Percentiles rank a stretch among this genome's conserved stretches.
phyloP scores from a whole-genome alignment of 1,140 invertebrate genomes.

The Thaumatotibia leucotreta region DNA sequence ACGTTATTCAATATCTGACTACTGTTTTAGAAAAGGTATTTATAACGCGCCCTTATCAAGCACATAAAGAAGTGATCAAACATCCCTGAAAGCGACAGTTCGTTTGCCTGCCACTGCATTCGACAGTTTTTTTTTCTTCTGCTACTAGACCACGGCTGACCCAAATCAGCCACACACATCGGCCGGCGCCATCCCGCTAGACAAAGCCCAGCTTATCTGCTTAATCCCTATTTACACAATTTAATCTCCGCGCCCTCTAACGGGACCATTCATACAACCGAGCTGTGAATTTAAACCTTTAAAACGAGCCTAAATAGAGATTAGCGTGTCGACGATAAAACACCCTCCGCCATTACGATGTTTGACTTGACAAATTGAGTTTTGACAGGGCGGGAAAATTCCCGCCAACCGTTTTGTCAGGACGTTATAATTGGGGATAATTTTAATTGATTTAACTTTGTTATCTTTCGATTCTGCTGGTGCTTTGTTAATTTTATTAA shows the following conservation, averaged over 20 bases:
- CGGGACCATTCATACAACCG: slow-evolving; percentile 14
- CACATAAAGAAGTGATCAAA: not conserved
- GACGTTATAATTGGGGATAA: slow-evolving; percentile 50
- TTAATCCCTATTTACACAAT: slow-evolving; percentile 75
- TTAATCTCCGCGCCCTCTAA: slow-evolving; percentile 57
- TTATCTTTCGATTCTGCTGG: slow-evolving; percentile 46
- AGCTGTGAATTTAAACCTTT: slow-evolving; percentile 44
- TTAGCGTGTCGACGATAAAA: slow-evolving; percentile 31
- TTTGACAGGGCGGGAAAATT: slow-evolving; percentile 66
- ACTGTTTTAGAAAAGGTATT: not conserved
- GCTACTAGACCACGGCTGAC: slow-evolving; percentile 31
- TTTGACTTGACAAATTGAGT: slow-evolving; percentile 72
- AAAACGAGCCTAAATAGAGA: slow-evolving; percentile 32
- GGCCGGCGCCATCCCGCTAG: slow-evolving; percentile 54
- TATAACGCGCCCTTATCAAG: not conserved
- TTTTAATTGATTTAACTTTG: slow-evolving; percentile 45
- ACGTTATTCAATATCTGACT: not conserved
- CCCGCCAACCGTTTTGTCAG: slow-evolving; percentile 46
- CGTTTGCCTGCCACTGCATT: not conserved
- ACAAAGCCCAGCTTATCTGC: slow-evolving; percentile 66
- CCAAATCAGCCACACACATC: slow-evolving; percentile 37
- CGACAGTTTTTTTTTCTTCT: not conserved
- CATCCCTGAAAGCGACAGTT: not conserved
- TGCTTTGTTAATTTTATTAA: slow-evolving; percentile 35
- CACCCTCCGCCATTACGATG: slow-evolving; percentile 50